Conservation (phyloP, 2,888 invertebrate species). For the Plebejus anna region DNA sequence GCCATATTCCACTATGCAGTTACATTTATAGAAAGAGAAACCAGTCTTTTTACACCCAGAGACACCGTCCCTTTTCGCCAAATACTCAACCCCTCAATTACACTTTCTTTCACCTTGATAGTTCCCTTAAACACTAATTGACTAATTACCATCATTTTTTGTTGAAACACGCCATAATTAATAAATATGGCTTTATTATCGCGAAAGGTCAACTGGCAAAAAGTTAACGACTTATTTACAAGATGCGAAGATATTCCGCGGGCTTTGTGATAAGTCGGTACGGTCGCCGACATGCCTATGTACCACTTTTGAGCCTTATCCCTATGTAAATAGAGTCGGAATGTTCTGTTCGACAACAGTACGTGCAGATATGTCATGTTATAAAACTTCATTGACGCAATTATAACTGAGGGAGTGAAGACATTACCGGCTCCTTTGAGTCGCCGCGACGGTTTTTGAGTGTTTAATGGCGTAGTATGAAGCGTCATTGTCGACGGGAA, state of each 20-base stretch:
- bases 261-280: background rate
- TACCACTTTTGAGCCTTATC: background rate
- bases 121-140: slow-evolving; percentile 20
- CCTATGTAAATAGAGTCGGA: background rate
- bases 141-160: slow-evolving; percentile 20
- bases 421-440: slow-evolving; percentile 9
- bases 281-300: background rate
- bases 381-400: slow-evolving; percentile 26
- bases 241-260: slow-evolving; percentile 24
- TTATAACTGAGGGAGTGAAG: slow-evolving; percentile 11
- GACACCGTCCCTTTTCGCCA: background rate
- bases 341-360: background rate
- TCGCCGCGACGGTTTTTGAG: background rate
- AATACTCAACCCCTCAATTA: background rate
- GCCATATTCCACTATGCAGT: background rate
- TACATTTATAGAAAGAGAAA: background rate
- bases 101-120: slow-evolving; percentile 13
- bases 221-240: slow-evolving; percentile 19
- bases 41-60: background rate
- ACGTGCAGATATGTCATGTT: slow-evolving; percentile 7
- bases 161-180: slow-evolving; percentile 6
- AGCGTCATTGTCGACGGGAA: background rate
- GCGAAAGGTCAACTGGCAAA: slow-evolving; percentile 23
- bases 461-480: background rate
- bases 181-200: slow-evolving; percentile 21